phyloP scores from a whole-genome alignment of 2,888 invertebrate genomes.

The Bellardia bayeri region DNA sequence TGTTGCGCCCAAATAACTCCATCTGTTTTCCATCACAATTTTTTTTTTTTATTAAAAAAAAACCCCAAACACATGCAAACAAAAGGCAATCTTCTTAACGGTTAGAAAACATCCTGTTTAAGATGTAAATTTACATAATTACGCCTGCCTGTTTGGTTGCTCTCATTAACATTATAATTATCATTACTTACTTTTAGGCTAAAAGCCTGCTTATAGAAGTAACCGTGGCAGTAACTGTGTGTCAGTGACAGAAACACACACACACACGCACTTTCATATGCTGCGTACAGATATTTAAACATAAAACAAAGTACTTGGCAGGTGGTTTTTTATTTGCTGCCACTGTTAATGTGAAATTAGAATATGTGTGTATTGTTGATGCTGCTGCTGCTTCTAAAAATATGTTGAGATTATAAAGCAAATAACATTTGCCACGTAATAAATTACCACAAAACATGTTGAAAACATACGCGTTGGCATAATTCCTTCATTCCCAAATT shows the following conservation, averaged over 20 bases:
- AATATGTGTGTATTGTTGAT: conserved; percentile 9
- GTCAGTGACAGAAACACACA: conserved; percentile 28
- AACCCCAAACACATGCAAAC: conserved; percentile 16
- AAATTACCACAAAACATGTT: conserved; percentile 79
- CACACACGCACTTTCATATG: neutral
- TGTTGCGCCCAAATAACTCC: conserved; percentile 42
- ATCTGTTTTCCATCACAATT: conserved; percentile 65
- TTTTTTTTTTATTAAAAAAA: neutral
- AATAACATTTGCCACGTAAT: conserved; percentile 79
- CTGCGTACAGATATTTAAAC: neutral
- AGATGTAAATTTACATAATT: conserved; percentile 74
- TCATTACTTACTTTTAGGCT: conserved; percentile 72
- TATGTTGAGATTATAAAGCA: conserved; percentile 70
- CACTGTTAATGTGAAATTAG: conserved; percentile 49
- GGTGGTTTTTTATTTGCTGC: conserved; percentile 69
- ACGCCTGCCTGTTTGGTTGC: conserved; percentile 71
- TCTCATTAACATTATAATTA: conserved; percentile 82
- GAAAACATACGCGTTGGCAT: conserved; percentile 70
- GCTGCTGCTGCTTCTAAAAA: conserved; percentile 69
- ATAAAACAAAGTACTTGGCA: conserved; percentile 65
- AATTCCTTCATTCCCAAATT: conserved; percentile 51
- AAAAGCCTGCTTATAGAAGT: conserved; percentile 36
- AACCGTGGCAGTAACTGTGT: conserved; percentile 13
- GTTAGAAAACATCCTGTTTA: conserved; percentile 55
- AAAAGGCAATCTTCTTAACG: conserved; percentile 58